Evolutionary conservation across 2,888 invertebrate genomes (phyloP).

Genomic region (Cosmorhoe ocellata): DNA sequence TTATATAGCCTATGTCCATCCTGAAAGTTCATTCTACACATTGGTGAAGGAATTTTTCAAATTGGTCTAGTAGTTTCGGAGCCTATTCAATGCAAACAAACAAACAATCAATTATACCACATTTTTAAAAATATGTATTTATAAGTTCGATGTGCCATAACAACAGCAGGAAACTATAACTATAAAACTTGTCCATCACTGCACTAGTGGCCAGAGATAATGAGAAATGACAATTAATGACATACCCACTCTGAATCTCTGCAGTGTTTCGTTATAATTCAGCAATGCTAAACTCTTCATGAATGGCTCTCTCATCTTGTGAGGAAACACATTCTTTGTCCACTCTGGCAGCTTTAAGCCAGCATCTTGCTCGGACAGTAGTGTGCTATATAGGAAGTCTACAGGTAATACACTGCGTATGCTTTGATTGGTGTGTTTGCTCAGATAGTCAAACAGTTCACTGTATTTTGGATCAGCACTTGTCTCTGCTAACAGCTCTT

Average conservation of each 20-base stretch:
- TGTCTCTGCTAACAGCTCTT: conserved; percentile 73
- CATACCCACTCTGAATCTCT: conserved; percentile 87
- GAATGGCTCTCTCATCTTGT: conserved; percentile 85
- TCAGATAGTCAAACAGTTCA: conserved; percentile 85
- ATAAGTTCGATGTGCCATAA: too few species aligned
- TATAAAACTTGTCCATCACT: too few species aligned
- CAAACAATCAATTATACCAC: too few species aligned
- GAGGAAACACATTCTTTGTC: conserved; percentile 87
- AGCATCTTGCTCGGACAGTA: conserved; percentile 84
- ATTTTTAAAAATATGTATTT: too few species aligned
- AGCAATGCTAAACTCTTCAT: conserved; percentile 86
- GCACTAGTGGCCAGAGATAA: too few species aligned
- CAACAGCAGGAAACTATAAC: too few species aligned
- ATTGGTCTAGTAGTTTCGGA: too few species aligned
- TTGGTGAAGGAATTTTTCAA: too few species aligned
- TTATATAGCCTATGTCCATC: too few species aligned
- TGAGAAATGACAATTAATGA: too few species aligned
- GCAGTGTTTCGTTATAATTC: conserved; percentile 87
- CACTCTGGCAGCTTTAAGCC: conserved; percentile 88
- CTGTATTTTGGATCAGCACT: conserved; percentile 77
- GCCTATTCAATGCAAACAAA: too few species aligned
- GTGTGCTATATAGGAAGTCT: conserved; percentile 87
- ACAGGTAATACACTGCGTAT: conserved; percentile 84
- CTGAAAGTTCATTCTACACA: too few species aligned
- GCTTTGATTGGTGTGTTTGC: conserved; percentile 72